phyloP scores from a whole-genome alignment of 2,888 invertebrate species.

The Ypsolopha sequella region DNA sequence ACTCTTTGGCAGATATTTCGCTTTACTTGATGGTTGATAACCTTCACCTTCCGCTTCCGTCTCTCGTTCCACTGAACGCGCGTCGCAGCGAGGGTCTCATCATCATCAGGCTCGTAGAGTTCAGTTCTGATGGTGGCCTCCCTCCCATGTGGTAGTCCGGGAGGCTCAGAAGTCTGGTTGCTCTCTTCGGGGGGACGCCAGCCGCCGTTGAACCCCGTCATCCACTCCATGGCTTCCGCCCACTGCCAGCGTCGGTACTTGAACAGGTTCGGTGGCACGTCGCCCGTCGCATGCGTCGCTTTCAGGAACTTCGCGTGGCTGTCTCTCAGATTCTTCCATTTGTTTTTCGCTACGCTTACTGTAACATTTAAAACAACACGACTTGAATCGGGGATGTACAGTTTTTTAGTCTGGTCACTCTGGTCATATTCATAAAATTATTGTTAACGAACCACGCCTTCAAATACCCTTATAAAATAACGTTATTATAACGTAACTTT shows the following conservation, averaged over 20 bases:
- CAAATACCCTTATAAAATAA: too few species aligned
- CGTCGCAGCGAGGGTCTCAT: neutral
- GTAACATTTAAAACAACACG: neutral
- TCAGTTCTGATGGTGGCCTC: neutral
- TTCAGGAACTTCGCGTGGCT: constrained; percentile 47
- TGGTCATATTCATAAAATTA: too few species aligned
- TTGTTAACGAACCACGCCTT: too few species aligned
- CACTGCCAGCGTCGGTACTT: neutral
- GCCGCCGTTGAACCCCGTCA: neutral
- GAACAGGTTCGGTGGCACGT: neutral
- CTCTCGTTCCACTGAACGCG: neutral
- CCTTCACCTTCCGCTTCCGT: too few species aligned
- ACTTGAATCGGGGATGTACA: too few species aligned
- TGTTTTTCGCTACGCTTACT: constrained; percentile 17
- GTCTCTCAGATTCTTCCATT: constrained; percentile 49
- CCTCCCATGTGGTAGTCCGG: neutral
- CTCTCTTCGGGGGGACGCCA: neutral
- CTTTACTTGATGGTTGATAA: too few species aligned
- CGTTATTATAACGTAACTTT: too few species aligned
- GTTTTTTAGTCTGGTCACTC: too few species aligned
- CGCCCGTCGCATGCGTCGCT: neutral
- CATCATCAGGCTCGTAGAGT: neutral
- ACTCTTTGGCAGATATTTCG: too few species aligned
- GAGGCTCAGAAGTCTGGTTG: neutral
- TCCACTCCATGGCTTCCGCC: neutral